Evolutionary conservation across 2,888 invertebrate genomes (phyloP).

Genomic region (Drosophila atripex): DNA sequence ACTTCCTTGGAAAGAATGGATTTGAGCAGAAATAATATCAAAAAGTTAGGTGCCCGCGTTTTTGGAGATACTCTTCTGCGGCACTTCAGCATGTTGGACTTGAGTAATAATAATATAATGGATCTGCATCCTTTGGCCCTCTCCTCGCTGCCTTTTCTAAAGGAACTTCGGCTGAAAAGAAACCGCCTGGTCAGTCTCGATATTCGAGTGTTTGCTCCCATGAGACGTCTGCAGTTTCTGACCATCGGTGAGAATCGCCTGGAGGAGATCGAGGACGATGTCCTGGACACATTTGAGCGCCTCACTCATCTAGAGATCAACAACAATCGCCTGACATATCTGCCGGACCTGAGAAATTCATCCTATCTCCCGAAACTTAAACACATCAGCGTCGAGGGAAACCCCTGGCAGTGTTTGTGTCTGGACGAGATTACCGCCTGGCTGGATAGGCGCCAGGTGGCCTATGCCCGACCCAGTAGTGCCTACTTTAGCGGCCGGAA

Average conservation of each 20-base stretch:
- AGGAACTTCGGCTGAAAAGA: conserved; percentile 72
- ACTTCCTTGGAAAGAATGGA: conserved; percentile 68
- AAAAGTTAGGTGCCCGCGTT: conserved; percentile 50
- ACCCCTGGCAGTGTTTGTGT: conserved; percentile 83
- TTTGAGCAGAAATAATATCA: conserved; percentile 71
- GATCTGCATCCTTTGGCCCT: conserved; percentile 72
- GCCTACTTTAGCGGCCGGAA: conserved; percentile 75
- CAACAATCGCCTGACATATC: conserved; percentile 79
- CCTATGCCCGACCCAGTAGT: conserved; percentile 65
- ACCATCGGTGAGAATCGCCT: conserved; percentile 77
- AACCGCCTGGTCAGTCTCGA: conserved; percentile 75
- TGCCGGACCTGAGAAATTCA: conserved; percentile 62
- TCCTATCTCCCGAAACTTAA: conserved; percentile 61
- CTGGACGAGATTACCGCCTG: conserved; percentile 74
- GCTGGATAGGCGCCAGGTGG: conserved; percentile 61
- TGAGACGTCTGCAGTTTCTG: conserved; percentile 73
- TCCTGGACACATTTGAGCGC: conserved; percentile 57
- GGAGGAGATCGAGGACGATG: conserved; percentile 63
- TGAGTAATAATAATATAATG: conserved; percentile 71
- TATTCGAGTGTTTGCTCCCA: conserved; percentile 74
- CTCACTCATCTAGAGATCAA: conserved; percentile 75
- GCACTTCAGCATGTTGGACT: conserved; percentile 61
- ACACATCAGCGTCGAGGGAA: conserved; percentile 78
- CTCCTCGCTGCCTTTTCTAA: conserved; percentile 68
- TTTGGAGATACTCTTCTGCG: conserved; percentile 69